Base-by-base conservation (phyloP, 2,113 vertebrate genomes). In the Siniperca knerii region DNA sequence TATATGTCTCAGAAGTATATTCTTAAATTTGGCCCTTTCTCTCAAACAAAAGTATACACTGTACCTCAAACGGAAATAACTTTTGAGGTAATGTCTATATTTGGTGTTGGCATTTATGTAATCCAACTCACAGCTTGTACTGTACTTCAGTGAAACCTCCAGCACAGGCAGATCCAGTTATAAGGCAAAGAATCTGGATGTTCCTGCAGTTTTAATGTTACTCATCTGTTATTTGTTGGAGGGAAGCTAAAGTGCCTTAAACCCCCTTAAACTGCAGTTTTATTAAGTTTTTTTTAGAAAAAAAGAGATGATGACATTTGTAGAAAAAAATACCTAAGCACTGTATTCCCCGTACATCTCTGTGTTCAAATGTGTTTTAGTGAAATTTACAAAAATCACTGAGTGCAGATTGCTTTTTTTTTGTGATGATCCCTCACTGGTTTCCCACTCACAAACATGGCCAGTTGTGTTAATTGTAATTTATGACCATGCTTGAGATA, bases 181-280 rank as follows among this genome's bases (percentile, higher is more conserved):
- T 35, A 18, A 8, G 25, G 29, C 54, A 61, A 79, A 75, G n/a
- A 75, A 75, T 69, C 42, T 25, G 37, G 25, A 58, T 70, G 71
- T 58, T 48, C 55, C 65, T 8, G 65, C 65, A 64, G 44, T 37
- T 67, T 77, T 21, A 75, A 58, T 54, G 66, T 72, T 73, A 42
- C 52, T 52, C 40, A 2, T 35, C 65, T 48, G 29, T 35, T 58
- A 35, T 66, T 71, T 71, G 29, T 20, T 50, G 33, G 50, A 67
- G 5, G 20, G 48, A 44, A 67, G 16, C 23, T 29, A 11, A 54
- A 77, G 62, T 65, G 46, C 6, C 23, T 10, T 57, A n/a, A 66
- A 44, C 37, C 20, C 4, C 35, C 29, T 37, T 20, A 40, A 72
- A 42, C 2, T 9, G 20, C 6, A 64, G 9, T 23, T 50, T 50